phyloP scores from a whole-genome alignment of 2,797 vertebrate genomes.

The Notamacropus eugenii region DNA sequence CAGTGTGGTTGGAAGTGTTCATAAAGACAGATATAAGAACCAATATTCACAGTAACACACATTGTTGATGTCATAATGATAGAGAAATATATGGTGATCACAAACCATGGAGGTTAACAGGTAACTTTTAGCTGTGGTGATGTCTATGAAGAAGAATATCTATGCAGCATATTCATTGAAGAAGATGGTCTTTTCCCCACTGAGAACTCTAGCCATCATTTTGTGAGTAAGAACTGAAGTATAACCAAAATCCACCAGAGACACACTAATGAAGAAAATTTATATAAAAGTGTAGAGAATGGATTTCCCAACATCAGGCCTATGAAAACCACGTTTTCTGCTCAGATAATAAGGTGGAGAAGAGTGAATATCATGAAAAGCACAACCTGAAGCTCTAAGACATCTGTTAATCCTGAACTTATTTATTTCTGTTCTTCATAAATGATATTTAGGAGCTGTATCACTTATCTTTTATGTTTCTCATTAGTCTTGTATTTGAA shows the following conservation, averaged over 20 bases:
- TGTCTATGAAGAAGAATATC: too few relatives aligned
- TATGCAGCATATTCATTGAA: background rate
- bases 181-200: constrained; percentile 53
- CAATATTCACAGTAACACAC: constrained; percentile 38
- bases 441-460: too few relatives aligned
- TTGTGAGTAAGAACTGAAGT: constrained; percentile 71
- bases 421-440: constrained; percentile 55
- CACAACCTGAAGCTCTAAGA: background rate
- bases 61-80: constrained; percentile 58
- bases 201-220: constrained; percentile 52
- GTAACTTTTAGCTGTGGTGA: too few relatives aligned
- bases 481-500: background rate
- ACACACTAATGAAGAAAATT: constrained; percentile 71
- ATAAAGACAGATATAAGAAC: constrained; percentile 71
- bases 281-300: constrained; percentile 70
- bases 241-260: constrained; percentile 69
- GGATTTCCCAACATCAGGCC: constrained; percentile 33
- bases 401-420: constrained; percentile 43
- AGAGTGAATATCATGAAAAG: constrained; percentile 59
- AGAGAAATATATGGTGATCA: constrained; percentile 50
- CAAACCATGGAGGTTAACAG: constrained; percentile 57
- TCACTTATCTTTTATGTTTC: too few relatives aligned
- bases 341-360: constrained; percentile 47
- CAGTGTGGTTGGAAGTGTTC: constrained; percentile 70
- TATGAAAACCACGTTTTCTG: constrained; percentile 58